Evolutionary conservation across 37 sponge, comb jelly and placozoan species (phyloP).

Genomic region (Chondrosia reniformis): DNA sequence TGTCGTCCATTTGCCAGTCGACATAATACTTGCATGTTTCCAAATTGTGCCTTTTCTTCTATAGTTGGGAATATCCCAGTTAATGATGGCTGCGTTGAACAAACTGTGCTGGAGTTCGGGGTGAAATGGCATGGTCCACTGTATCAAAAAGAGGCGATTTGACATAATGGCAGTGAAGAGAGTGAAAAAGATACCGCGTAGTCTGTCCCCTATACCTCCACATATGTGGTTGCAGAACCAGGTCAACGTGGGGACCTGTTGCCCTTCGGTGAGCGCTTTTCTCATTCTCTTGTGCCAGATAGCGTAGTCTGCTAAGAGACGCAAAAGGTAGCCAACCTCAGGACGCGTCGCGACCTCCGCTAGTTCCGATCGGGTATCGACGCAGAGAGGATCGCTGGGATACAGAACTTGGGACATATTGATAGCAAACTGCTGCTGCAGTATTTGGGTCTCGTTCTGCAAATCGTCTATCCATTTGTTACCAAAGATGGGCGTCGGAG

Average conservation of each 20-base stretch:
- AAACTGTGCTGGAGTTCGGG: not conserved
- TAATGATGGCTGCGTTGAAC: not conserved
- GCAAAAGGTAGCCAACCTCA: not conserved
- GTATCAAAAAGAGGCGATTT: slow-evolving; percentile 17
- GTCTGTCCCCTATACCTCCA: slow-evolving; percentile 36
- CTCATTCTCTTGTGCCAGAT: not conserved
- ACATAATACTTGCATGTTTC: not conserved
- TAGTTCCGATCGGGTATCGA: no score
- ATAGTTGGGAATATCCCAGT: not conserved
- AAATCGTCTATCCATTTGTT: no score
- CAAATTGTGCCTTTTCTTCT: not conserved
- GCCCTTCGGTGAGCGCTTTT: not conserved
- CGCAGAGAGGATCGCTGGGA: no score
- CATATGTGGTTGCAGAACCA: slow-evolving; percentile 32
- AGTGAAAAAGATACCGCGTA: slow-evolving; percentile 1
- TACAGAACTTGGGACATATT: no score
- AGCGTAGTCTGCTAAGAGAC: not conserved
- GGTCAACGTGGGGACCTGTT: slow-evolving; percentile 29
- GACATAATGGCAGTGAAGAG: slow-evolving; percentile 26
- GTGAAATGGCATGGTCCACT: slow-evolving; percentile 15
- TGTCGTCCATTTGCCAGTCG: not conserved
- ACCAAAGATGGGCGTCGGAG: no score
- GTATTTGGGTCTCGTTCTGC: no score
- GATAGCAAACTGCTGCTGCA: no score
- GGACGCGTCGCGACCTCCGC: no score